Percentiles rank a stretch among this genome's conserved stretches.
Conservation (phyloP, 2,888 invertebrate genomes). For the Agrochola lychnidis region DNA sequence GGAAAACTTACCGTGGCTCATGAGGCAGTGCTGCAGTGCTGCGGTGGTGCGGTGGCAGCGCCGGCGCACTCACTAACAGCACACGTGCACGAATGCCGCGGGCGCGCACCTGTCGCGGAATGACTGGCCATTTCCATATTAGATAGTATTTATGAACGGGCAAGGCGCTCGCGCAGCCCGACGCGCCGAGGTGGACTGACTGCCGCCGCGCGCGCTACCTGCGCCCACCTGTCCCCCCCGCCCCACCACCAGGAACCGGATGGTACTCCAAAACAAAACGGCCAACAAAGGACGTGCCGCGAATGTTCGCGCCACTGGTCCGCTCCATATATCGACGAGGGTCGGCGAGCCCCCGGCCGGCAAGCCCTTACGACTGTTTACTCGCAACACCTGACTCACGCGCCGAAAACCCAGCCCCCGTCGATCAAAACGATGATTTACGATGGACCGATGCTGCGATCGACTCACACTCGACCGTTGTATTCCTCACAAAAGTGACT, state of each 20-base stretch:
- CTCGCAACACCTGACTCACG: conserved; percentile 85
- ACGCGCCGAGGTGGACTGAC: conserved; percentile 86
- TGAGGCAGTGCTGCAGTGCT: conserved; percentile 70
- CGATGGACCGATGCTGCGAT: conserved; percentile 48
- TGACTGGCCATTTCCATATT: conserved; percentile 88
- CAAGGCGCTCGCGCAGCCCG: conserved; percentile 88
- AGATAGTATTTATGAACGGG: conserved; percentile 79
- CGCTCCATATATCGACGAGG: conserved; percentile 79
- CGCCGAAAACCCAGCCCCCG: conserved; percentile 75
- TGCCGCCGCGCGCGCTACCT: conserved; percentile 87
- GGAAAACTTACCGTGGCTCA: conserved; percentile 81
- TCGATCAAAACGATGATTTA: conserved; percentile 69
- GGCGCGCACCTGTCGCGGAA: conserved; percentile 90
- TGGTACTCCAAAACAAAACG: conserved; percentile 90
- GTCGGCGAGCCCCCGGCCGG: conserved; percentile 66
- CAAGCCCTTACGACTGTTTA: conserved; percentile 78
- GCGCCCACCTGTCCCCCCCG: conserved; percentile 89
- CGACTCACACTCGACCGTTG: conserved; percentile 63
- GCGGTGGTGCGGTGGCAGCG: conserved; percentile 77
- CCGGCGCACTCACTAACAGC: conserved; percentile 89
- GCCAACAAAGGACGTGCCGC: conserved; percentile 90
- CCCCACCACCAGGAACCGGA: conserved; percentile 90
- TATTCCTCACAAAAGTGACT: conserved; percentile 70
- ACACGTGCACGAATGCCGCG: conserved; percentile 89
- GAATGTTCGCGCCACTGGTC: conserved; percentile 87